Conservation (phyloP, 2,113 vertebrate genomes). For the Bucco capensis region DNA sequence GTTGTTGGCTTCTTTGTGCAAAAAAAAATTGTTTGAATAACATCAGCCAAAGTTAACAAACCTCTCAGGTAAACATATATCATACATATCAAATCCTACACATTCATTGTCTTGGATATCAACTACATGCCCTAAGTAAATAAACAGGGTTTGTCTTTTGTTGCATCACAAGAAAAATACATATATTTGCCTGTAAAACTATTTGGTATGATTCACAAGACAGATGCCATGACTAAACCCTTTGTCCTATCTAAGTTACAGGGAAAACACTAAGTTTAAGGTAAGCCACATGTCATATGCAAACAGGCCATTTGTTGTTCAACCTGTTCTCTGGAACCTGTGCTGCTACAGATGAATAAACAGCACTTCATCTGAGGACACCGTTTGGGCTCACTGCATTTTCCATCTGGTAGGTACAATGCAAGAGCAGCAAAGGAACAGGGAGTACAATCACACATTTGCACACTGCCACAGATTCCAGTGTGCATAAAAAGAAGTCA, state of each 20-base stretch:
- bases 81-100: neutral
- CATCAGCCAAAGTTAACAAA: neutral
- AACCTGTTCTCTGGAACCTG: neutral
- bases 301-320: neutral
- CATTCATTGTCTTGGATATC: neutral
- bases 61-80: neutral
- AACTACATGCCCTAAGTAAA: neutral
- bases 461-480: neutral
- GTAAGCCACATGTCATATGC: neutral
- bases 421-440: neutral
- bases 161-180: neutral
- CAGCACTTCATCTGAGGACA: neutral
- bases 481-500: neutral
- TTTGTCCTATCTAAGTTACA: neutral
- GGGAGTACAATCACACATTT: neutral
- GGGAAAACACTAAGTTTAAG: neutral
- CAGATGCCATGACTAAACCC: neutral
- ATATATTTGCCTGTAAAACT: neutral
- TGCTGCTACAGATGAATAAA: neutral
- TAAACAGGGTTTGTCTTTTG: neutral
- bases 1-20: neutral
- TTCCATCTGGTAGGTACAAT: neutral
- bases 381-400: neutral
- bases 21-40: neutral
- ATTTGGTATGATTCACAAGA: neutral